These are phyloP conservation scores for Rhamphomyia laevipes DNA, from an alignment of 2,888 invertebrate species.

Conservation along the genomic window DNA sequence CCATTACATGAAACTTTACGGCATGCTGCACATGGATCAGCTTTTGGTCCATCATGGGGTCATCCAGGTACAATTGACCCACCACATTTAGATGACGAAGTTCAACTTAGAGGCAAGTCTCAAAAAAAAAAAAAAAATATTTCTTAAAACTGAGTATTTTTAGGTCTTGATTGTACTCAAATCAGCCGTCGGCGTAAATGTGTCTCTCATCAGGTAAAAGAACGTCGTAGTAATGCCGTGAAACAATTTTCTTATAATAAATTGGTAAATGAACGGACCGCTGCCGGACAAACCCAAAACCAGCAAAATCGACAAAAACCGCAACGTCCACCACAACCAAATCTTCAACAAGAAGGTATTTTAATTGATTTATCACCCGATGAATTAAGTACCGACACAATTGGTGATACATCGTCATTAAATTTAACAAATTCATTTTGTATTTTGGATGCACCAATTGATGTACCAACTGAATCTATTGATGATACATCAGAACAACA, in stretches of 20 bases:
- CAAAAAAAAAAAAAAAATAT: neutral
- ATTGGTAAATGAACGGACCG: constrained; percentile 54
- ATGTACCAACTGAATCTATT: constrained; percentile 43
- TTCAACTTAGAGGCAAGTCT: constrained; percentile 22
- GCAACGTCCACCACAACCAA: constrained; percentile 37
- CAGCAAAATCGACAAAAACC: constrained; percentile 27
- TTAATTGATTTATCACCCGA: constrained; percentile 63
- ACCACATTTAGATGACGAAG: constrained; percentile 45
- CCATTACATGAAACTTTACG: constrained; percentile 73
- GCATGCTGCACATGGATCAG: constrained; percentile 59
- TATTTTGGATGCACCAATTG: constrained; percentile 62
- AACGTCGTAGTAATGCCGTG: constrained; percentile 34
- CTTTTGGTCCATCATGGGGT: constrained; percentile 74
- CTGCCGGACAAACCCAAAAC: constrained; percentile 15
- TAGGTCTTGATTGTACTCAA: neutral
- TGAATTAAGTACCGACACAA: constrained; percentile 23
- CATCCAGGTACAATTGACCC: constrained; percentile 68
- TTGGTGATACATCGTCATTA: constrained; percentile 24
- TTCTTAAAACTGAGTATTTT: neutral
- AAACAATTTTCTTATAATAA: constrained; percentile 78
- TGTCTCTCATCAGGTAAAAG: constrained; percentile 32
- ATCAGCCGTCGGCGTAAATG: constrained; percentile 35
- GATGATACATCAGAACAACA: constrained; percentile 14
- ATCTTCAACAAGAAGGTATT: constrained; percentile 46
- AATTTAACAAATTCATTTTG: constrained; percentile 38